These are phyloP conservation scores for Syngnathus rostellatus DNA, from an alignment of 2,797 vertebrate genomes.

Conservation along the genomic window DNA sequence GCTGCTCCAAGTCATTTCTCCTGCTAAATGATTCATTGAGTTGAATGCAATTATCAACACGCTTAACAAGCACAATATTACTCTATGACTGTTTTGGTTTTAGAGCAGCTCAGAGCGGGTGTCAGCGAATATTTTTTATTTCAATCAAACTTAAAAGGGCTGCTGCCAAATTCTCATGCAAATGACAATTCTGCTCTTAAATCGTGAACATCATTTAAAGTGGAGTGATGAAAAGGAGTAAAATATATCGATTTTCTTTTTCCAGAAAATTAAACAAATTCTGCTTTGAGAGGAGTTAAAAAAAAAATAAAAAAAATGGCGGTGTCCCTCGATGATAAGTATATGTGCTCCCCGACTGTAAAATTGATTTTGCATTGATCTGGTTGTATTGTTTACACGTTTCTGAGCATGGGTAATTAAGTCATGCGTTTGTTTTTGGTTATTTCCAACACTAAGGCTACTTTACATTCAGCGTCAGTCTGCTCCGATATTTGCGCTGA, in stretches of 20 bases:
- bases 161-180: conserved; percentile 45
- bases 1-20: conserved; percentile 42
- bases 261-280: conserved; percentile 50
- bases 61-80: conserved; percentile 41
- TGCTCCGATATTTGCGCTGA: conserved; percentile 29
- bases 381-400: conserved; percentile 67
- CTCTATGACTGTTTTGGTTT: conserved; percentile 39
- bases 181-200: conserved; percentile 26
- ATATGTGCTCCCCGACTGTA: conserved; percentile 47
- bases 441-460: conserved; percentile 47
- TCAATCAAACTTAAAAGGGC: conserved; percentile 33
- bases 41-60: conserved; percentile 38
- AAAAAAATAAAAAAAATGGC: conserved; percentile 24
- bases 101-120: conserved; percentile 36
- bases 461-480: conserved; percentile 23
- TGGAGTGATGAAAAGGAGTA: conserved; percentile 39
- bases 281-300: conserved; percentile 10
- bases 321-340: conserved; percentile 46
- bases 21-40: conserved; percentile 52
- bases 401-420: conserved; percentile 63
- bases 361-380: conserved; percentile 71
- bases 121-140: conserved; percentile 40
- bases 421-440: conserved; percentile 60
- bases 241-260: conserved; percentile 49
- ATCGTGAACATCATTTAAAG: conserved; percentile 30